Percentiles rank a stretch among this genome's conserved stretches.
Conservation (phyloP, 1,140 invertebrate species). For the Achatina immaculata region DNA sequence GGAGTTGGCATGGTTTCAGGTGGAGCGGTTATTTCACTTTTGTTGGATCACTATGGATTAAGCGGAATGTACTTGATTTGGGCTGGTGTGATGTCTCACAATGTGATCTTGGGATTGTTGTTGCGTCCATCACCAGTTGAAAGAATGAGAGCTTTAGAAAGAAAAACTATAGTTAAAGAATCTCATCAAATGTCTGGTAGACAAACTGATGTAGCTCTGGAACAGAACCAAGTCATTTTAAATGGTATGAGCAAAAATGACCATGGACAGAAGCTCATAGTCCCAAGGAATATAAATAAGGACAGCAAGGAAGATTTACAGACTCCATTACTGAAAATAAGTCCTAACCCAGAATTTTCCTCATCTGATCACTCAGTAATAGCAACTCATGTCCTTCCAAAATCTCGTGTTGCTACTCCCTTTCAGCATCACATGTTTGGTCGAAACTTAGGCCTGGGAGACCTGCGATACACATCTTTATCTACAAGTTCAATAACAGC, state of each 20-base stretch:
- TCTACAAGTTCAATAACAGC: not conserved
- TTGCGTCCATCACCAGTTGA: conserved; percentile 29
- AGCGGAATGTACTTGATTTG: conserved; percentile 32
- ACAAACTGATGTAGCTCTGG: not conserved
- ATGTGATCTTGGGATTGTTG: conserved; percentile 9
- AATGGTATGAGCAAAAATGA: conserved; percentile 18
- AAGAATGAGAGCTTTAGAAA: not conserved
- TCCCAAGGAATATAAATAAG: not conserved
- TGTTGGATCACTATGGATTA: conserved; percentile 15
- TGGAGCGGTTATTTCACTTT: conserved; percentile 15
- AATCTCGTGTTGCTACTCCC: not conserved
- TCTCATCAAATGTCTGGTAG: not conserved
- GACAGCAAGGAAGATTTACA: not conserved
- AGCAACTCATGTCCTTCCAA: not conserved
- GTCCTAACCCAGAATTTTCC: not conserved
- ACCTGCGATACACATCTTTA: not conserved
- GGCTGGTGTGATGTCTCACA: conserved; percentile 19
- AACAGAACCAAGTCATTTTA: conserved; percentile 22
- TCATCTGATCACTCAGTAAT: not conserved
- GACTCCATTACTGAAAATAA: not conserved
- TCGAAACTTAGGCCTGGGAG: not conserved
- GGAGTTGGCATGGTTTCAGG: conserved; percentile 32
- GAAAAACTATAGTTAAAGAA: not conserved
- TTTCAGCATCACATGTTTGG: not conserved
- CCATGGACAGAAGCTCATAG: not conserved